Evolutionary conservation across 2,797 vertebrate genomes (phyloP), one percentile per base, ranked within the genome.

Genomic region (Varecia variegata): DNA sequence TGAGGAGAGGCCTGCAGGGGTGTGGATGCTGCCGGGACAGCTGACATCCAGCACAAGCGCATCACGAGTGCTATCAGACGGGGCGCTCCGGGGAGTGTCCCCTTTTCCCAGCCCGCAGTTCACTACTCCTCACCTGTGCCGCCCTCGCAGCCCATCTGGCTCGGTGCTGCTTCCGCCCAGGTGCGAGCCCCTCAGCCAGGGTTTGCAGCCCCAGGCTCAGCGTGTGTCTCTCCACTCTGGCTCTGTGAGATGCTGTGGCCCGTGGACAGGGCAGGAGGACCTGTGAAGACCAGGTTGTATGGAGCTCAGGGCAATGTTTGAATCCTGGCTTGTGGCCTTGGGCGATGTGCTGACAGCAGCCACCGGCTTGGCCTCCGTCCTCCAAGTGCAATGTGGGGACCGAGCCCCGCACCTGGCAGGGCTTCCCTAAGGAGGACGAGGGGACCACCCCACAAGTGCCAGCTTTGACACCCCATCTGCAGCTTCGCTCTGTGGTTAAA

Each of bases 11-110:
- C 2, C 47, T 3, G 0, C 1, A 38, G 50, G 20, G 23, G 7
- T 4, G 0, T 0, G 13, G 58, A 2, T 0, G 52, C 17, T n/a
- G 30, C 35, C 0, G 0, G 17, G 30, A 25, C 13, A 3, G 15
- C 11, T 7, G 9, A 32, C 2, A 5, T 32, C 15, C 14, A 40
- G 10, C 58, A 17, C 11, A 3, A 0, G 7, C 18, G 2, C 1
- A 7, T 5, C 0, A 1, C n/a, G 15, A 20, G n/a, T 30, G 11
- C 25, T 9, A 25, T 4, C 10, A 7, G 1, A 10, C 4, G 76
- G 40, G n/a, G 27, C 18, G 15, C 21, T 32, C 77, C 21, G 15
- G 27, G 52, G 11, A 14, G 35, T 3, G 7, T 10, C 23, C 50
- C 20, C 52, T 38, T 21, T 12, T 14, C 15, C 20, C 3, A 2